Evolutionary conservation across 2,888 invertebrate genomes (phyloP).

Genomic region (Colostygia pectinataria): DNA sequence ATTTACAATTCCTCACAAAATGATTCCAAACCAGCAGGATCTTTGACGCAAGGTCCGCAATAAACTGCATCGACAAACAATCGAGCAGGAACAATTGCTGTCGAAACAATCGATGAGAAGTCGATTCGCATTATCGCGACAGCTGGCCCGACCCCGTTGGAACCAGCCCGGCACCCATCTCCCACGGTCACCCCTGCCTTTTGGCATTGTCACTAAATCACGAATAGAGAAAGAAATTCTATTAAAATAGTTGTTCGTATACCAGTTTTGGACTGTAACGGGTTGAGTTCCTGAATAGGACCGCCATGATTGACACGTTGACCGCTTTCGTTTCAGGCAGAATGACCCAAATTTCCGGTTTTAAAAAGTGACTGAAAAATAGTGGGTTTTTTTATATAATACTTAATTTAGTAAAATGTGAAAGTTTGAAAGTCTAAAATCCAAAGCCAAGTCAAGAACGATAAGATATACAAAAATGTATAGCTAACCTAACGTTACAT

Average conservation of each 20-base stretch:
- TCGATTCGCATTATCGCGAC: conserved; percentile 65
- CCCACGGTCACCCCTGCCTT: conserved; percentile 61
- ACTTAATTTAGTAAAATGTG: too few relatives aligned
- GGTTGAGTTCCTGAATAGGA: conserved; percentile 19
- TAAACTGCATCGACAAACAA: conserved; percentile 54
- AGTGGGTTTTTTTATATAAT: background rate
- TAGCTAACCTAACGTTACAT: too few relatives aligned
- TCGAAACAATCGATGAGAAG: conserved; percentile 73
- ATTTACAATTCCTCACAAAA: conserved; percentile 16
- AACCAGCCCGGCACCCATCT: conserved; percentile 61
- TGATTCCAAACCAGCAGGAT: conserved; percentile 29
- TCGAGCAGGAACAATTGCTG: conserved; percentile 64
- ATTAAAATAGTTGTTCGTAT: conserved; percentile 16
- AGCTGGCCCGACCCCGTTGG: conserved; percentile 55
- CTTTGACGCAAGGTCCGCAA: conserved; percentile 31
- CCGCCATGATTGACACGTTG: conserved; percentile 4
- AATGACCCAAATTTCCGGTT: conserved; percentile 2
- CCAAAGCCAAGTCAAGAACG: too few relatives aligned
- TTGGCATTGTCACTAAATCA: conserved; percentile 35
- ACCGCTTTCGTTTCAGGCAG: conserved; percentile 1
- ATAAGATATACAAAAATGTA: too few relatives aligned
- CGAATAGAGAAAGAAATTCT: conserved; percentile 29
- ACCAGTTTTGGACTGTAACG: conserved; percentile 43
- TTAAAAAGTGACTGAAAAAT: background rate
- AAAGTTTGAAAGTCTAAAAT: too few relatives aligned